Conservation (phyloP, 2,888 invertebrate genomes). For the Galerucella calmariensis region DNA sequence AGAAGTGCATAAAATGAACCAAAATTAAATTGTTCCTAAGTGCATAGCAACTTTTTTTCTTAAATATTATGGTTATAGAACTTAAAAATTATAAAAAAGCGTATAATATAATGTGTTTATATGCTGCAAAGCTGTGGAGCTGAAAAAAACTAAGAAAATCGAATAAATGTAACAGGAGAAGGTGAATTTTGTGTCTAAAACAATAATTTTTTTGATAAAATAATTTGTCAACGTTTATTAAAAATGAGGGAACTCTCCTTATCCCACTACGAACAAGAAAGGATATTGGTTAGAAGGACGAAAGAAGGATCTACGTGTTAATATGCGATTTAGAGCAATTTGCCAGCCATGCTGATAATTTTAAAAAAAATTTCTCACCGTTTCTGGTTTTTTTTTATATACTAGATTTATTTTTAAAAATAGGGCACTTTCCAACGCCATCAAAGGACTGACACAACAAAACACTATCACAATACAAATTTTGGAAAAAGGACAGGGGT, state of each 20-base stretch:
- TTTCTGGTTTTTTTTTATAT: slow-evolving; percentile 45
- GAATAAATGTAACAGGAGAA: slow-evolving; percentile 63
- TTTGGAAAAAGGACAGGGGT: slow-evolving; percentile 35
- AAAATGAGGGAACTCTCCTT: slow-evolving; percentile 78
- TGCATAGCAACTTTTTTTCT: not conserved
- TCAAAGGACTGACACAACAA: slow-evolving; percentile 29
- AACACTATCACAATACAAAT: slow-evolving; percentile 32
- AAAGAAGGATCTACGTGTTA: slow-evolving; percentile 52
- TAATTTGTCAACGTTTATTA: slow-evolving; percentile 40
- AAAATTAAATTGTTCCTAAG: not conserved
- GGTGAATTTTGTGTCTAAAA: slow-evolving; percentile 61
- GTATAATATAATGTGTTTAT: slow-evolving; percentile 30
- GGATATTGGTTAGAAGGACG: slow-evolving; percentile 57
- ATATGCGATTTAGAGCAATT: slow-evolving; percentile 51
- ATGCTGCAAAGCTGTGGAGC: slow-evolving; percentile 47
- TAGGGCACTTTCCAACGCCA: slow-evolving; percentile 28
- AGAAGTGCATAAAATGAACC: not conserved
- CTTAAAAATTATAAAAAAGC: slow-evolving; percentile 30
- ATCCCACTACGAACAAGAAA: slow-evolving; percentile 73
- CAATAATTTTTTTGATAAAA: slow-evolving; percentile 26
- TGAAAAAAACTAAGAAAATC: slow-evolving; percentile 44
- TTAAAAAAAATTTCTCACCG: slow-evolving; percentile 61
- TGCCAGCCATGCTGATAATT: slow-evolving; percentile 57
- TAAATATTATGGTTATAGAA: slow-evolving; percentile 12
- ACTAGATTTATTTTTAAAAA: slow-evolving; percentile 12